Conservation (phyloP, 1,140 invertebrate genomes). For the Tribolium castaneum region DNA sequence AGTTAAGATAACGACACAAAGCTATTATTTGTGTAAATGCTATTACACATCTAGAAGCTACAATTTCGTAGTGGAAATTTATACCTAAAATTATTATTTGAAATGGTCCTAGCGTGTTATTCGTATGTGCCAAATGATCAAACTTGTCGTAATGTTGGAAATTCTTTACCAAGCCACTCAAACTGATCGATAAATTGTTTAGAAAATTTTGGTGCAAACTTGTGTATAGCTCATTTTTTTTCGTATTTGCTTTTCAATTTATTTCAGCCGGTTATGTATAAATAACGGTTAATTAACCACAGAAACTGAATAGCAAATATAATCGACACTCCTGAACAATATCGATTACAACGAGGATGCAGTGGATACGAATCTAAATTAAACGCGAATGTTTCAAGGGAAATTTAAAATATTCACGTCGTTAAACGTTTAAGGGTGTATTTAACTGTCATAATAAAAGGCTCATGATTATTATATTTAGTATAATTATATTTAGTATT, state of each 20-base stretch:
- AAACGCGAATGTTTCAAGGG: background rate
- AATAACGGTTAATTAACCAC: conserved; percentile 3
- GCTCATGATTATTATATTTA: too few species aligned
- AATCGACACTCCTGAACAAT: conserved; percentile 9
- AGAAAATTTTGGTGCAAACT: background rate
- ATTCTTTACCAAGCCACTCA: background rate
- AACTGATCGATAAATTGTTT: background rate
- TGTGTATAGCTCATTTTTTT: background rate
- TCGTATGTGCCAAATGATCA: too few species aligned
- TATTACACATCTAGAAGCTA: background rate
- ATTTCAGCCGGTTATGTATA: background rate
- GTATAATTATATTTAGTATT: too few species aligned
- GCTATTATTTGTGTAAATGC: background rate
- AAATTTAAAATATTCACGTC: conserved; percentile 7
- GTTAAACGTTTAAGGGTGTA: background rate
- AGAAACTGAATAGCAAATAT: background rate
- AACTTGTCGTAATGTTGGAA: too few species aligned
- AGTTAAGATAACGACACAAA: background rate
- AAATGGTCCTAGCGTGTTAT: too few species aligned
- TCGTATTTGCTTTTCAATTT: background rate
- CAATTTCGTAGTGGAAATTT: too few species aligned
- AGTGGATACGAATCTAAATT: background rate
- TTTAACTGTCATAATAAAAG: background rate
- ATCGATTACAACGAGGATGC: background rate
- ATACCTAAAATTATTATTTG: too few species aligned